Percentiles rank a stretch among this genome's conserved stretches.
Conservation (phyloP, 1,140 invertebrate genomes). For the Littorina saxatilis region DNA sequence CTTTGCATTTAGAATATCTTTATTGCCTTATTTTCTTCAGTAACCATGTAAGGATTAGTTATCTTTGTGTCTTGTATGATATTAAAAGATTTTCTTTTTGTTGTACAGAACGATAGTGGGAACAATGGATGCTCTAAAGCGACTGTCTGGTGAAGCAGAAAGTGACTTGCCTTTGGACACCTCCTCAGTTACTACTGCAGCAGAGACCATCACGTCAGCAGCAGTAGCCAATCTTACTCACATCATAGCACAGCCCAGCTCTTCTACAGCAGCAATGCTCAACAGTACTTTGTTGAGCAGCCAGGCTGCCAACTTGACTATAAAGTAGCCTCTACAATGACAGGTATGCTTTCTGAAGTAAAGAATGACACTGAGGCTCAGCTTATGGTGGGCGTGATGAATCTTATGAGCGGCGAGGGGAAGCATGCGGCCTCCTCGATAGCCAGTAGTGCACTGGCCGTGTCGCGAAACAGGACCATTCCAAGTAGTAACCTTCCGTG, state of each 20-base stretch:
- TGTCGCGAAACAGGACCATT: too few relatives aligned
- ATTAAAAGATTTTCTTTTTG: slow-evolving; percentile 1
- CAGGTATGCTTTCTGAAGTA: background rate
- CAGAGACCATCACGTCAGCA: background rate
- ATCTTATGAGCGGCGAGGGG: too few relatives aligned
- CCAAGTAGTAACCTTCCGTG: too few relatives aligned
- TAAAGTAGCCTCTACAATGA: background rate
- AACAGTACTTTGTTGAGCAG: too few relatives aligned
- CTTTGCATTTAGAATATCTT: too few relatives aligned
- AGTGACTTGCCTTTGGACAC: background rate
- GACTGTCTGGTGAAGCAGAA: slow-evolving; percentile 26
- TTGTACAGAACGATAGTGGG: slow-evolving; percentile 47
- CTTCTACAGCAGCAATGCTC: background rate
- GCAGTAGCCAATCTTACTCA: background rate
- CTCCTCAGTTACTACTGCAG: background rate
- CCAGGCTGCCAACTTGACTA: too few relatives aligned
- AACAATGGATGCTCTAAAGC: slow-evolving; percentile 51
- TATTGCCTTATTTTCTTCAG: too few relatives aligned
- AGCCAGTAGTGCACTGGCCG: too few relatives aligned
- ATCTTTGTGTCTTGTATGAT: too few relatives aligned
- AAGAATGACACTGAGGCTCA: background rate
- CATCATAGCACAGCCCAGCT: background rate
- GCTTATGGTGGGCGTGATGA: background rate
- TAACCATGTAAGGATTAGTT: too few relatives aligned
- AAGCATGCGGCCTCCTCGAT: too few relatives aligned